Evolutionary conservation across 2,888 invertebrate genomes (phyloP).

Genomic region (Perithous albicinctus): DNA sequence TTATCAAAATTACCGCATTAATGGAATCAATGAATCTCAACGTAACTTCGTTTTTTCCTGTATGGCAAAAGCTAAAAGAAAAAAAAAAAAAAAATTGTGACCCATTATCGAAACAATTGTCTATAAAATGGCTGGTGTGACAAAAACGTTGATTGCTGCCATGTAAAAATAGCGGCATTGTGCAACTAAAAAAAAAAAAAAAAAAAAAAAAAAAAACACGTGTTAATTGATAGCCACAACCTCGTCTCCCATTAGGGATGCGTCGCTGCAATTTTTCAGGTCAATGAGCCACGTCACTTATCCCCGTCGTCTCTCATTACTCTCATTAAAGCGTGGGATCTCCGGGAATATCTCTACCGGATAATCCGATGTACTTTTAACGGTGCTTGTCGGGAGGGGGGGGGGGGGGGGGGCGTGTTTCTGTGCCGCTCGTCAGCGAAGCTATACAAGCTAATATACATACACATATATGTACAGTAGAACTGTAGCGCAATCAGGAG

Average conservation of each 20-base stretch:
- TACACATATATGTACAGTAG: neutral
- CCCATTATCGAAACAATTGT: no score
- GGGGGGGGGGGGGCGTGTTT: no score
- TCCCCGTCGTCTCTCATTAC: conserved; percentile 58
- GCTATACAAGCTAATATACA: neutral
- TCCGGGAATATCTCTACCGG: conserved; percentile 35
- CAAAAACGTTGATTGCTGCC: neutral
- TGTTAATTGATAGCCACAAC: conserved; percentile 3
- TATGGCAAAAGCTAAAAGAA: no score
- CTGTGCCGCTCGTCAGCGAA: neutral
- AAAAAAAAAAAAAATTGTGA: no score
- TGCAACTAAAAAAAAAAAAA: no score
- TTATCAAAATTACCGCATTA: no score
- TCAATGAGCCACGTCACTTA: conserved; percentile 38
- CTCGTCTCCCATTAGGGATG: neutral
- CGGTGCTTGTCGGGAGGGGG: conserved; percentile 19
- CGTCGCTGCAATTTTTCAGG: conserved; percentile 19
- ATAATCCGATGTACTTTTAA: conserved; percentile 57
- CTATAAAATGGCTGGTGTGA: no score
- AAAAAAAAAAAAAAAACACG: neutral
- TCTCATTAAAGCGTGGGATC: conserved; percentile 62
- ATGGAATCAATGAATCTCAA: no score
- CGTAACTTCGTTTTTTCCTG: no score
- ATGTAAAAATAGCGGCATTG: neutral
- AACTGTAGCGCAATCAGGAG: neutral